Conservation (phyloP, 1,140 invertebrate genomes). For the Eriocheir sinensis region DNA sequence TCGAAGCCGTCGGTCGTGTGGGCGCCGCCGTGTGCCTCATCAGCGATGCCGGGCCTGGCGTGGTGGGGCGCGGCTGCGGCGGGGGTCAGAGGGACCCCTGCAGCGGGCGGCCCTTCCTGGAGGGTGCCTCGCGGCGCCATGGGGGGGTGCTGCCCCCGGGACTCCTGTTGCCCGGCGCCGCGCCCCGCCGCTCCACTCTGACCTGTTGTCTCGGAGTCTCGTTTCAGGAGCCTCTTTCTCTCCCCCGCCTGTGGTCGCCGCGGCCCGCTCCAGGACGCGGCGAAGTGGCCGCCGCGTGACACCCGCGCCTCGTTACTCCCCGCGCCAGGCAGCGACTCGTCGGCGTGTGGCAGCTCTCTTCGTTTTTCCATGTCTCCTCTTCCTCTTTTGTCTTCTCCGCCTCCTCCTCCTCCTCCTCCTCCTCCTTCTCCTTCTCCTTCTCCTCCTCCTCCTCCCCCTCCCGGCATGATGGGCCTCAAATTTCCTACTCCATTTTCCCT, state of each 20-base stretch:
- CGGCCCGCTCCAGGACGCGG: background rate
- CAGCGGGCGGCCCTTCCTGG: background rate
- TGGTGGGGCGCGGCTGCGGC: background rate
- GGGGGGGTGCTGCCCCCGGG: background rate
- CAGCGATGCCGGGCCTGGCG: background rate
- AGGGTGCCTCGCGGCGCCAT: background rate
- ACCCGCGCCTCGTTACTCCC: background rate
- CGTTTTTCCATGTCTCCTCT: background rate
- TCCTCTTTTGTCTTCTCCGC: background rate
- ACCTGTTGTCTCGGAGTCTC: background rate
- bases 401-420: background rate
- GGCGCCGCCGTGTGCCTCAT: background rate
- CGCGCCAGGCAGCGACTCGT: background rate
- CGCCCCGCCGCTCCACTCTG: background rate
- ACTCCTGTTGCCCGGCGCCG: background rate
- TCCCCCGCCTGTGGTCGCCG: background rate
- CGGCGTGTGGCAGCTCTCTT: too few relatives aligned
- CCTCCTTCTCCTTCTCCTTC: background rate
- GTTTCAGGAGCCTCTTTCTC: background rate
- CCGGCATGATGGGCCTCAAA: background rate
- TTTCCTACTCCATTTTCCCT: background rate
- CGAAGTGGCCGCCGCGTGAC: background rate
- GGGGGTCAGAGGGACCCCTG: background rate
- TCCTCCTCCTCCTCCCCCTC: background rate
- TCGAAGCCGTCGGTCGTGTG: background rate